phyloP scores from a whole-genome alignment of 2,113 vertebrate species.

The Sardina pilchardus region DNA sequence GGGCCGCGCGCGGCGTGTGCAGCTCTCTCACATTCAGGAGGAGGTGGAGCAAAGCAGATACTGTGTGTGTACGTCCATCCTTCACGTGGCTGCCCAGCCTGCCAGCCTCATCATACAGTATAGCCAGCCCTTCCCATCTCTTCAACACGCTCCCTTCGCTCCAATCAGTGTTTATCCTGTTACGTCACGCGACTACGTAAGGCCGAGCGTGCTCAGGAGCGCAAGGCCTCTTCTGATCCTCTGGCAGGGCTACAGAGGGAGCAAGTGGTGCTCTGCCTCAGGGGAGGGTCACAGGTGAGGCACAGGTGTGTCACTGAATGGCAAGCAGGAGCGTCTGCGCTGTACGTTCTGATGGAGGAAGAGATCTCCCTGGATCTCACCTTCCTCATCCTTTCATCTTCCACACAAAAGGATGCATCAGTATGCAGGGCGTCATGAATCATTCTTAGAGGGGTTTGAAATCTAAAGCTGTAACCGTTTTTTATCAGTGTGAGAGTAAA shows the following conservation, averaged over 20 bases:
- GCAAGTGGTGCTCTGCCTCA: neutral
- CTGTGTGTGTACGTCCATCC: neutral
- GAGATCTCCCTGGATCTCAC: conserved; percentile 3
- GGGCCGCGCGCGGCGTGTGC: neutral
- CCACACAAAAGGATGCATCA: conserved; percentile 12
- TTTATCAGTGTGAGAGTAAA: conserved; percentile 25
- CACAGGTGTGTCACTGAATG: conserved; percentile 15
- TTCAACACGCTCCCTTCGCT: neutral
- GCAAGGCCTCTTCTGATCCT: neutral
- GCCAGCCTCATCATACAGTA: neutral
- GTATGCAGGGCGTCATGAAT: neutral
- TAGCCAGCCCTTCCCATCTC: neutral
- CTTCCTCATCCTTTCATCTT: conserved; percentile 29
- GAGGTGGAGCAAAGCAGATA: neutral
- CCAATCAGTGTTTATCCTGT: neutral
- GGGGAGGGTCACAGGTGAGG: neutral
- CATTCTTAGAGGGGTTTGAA: conserved; percentile 7
- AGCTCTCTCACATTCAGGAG: neutral
- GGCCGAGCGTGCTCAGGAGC: neutral
- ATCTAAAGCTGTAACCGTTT: conserved; percentile 32
- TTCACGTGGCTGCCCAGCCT: neutral
- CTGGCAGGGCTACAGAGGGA: neutral
- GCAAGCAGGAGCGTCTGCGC: neutral
- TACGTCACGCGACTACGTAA: too few relatives aligned
- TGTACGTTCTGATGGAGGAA: neutral